Evolutionary conservation across 2,888 invertebrate genomes (phyloP).

Genomic region (Troides helena): DNA sequence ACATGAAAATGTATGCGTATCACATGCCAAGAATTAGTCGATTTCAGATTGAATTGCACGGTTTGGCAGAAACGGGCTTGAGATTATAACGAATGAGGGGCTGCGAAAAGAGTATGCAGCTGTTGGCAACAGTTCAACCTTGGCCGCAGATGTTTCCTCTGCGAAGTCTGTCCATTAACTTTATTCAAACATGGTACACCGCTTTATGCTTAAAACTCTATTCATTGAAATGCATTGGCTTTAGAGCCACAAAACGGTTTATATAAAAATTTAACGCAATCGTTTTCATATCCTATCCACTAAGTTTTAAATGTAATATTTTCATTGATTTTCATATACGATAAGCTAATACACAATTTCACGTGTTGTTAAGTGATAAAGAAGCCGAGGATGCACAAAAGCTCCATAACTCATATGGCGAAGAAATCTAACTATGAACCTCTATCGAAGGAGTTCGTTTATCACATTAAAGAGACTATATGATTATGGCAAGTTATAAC

Average conservation of each 20-base stretch:
- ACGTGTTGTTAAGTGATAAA: no score
- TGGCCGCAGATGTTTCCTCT: slow-evolving; percentile 45
- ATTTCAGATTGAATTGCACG: slow-evolving; percentile 35
- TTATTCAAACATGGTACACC: slow-evolving; percentile 15
- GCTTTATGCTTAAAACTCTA: neutral
- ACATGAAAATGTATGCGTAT: slow-evolving; percentile 28
- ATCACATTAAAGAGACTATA: no score
- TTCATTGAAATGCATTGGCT: neutral
- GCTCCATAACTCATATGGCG: no score
- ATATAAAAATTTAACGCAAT: no score
- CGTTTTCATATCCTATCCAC: no score
- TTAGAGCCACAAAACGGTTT: neutral
- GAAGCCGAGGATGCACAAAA: no score
- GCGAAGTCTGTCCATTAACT: slow-evolving; percentile 34
- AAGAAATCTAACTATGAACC: no score
- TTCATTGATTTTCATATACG: no score
- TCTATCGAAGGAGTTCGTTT: no score
- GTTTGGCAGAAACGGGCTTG: slow-evolving; percentile 46
- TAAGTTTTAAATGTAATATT: no score
- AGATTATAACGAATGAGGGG: slow-evolving; percentile 48
- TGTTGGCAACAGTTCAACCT: slow-evolving; percentile 67
- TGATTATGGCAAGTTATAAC: no score
- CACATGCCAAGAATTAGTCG: slow-evolving; percentile 24
- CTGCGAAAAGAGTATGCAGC: slow-evolving; percentile 48
- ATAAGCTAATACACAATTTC: no score